Evolutionary conservation across 2,888 invertebrate genomes (phyloP).

Genomic region (Cremastinae sp.): DNA sequence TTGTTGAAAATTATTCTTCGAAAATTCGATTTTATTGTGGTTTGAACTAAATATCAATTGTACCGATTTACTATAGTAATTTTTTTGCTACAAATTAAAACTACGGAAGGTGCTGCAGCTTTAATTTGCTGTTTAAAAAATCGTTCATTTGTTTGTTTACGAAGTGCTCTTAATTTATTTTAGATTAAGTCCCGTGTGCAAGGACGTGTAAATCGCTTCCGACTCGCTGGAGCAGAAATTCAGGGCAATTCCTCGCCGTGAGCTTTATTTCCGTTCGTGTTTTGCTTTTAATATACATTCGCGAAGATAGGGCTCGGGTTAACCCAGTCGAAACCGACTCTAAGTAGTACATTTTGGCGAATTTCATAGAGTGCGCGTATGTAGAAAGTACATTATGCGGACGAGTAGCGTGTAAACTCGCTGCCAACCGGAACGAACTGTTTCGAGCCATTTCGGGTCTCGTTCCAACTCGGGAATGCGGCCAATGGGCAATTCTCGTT

Average conservation of each 20-base stretch:
- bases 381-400: conserved; percentile 7
- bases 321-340: conserved; percentile 32
- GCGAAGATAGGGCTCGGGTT: conserved; percentile 24
- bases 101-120: too few species aligned
- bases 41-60: too few species aligned
- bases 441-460: conserved; percentile 37
- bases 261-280: conserved; percentile 34
- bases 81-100: too few species aligned
- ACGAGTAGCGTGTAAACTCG: conserved; percentile 21
- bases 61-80: too few species aligned
- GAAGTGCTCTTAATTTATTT: conserved; percentile 4
- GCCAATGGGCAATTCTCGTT: conserved; percentile 59
- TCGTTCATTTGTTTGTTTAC: not conserved
- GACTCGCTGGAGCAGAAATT: conserved; percentile 72
- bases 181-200: too few species aligned
- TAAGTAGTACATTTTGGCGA: conserved; percentile 39
- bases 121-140: too few species aligned
- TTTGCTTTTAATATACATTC: conserved; percentile 23
- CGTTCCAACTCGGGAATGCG: conserved; percentile 46
- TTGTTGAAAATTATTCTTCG: too few species aligned
- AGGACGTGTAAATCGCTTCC: conserved; percentile 70
- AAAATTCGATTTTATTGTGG: too few species aligned
- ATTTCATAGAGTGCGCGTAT: conserved; percentile 2
- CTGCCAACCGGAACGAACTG: conserved; percentile 45
- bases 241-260: conserved; percentile 66